These are phyloP conservation scores for Gephyroberyx darwinii DNA, from an alignment of 2,797 vertebrate species.

Conservation along the genomic window DNA sequence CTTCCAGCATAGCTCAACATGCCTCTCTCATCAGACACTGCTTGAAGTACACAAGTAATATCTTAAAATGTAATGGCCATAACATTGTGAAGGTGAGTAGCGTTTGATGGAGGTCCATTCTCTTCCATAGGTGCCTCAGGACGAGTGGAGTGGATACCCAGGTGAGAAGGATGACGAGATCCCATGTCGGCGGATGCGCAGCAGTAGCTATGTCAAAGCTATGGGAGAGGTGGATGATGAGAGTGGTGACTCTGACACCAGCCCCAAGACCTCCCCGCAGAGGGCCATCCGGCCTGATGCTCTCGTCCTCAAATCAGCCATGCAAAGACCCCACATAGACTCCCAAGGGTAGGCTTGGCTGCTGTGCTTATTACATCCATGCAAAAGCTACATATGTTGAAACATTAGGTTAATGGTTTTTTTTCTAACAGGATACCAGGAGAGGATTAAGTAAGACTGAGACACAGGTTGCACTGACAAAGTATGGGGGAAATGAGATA, in stretches of 20 bases:
- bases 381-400: not conserved
- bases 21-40: not conserved
- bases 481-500: not conserved
- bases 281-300: constrained; percentile 88
- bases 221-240: constrained; percentile 95
- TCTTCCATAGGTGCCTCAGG: constrained; percentile 91
- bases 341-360: constrained; percentile 87
- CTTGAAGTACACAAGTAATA: not conserved
- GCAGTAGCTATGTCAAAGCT: constrained; percentile 98
- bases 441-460: not conserved
- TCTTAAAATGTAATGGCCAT: not conserved
- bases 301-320: constrained; percentile 90
- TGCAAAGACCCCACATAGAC: constrained; percentile 91
- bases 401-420: not conserved
- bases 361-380: not conserved
- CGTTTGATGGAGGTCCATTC: constrained; percentile 22
- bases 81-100: not conserved
- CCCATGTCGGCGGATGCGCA: constrained; percentile 96
- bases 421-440: not conserved
- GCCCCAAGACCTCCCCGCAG: constrained; percentile 93
- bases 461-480: not conserved
- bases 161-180: constrained; percentile 94
- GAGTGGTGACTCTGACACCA: constrained; percentile 94
- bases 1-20: not conserved
- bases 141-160: constrained; percentile 96